A percentile compares a stretch with the other conserved stretches of the same genome.
These are phyloP conservation scores for Picathartes gymnocephalus DNA, from an alignment of 2,113 vertebrate species.

Conservation along the genomic window DNA sequence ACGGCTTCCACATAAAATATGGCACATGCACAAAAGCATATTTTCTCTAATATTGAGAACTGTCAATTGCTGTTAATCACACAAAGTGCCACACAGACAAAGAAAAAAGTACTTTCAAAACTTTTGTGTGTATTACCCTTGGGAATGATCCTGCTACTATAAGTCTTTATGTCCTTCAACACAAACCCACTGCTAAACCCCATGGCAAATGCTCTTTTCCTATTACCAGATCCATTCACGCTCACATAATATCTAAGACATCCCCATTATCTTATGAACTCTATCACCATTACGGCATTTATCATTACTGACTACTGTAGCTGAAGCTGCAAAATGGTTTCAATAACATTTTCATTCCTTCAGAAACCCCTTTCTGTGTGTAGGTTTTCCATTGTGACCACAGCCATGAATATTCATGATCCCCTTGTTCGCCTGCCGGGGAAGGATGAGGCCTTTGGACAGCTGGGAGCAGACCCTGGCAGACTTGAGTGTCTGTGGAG, in stretches of 20 bases:
- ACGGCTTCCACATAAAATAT: neutral
- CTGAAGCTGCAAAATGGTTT: slow-evolving; percentile 51
- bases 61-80: neutral
- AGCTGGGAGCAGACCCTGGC: slow-evolving; percentile 54
- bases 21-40: neutral
- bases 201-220: neutral
- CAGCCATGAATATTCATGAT: slow-evolving; percentile 76
- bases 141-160: neutral
- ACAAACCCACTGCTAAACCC: neutral
- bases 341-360: slow-evolving; percentile 40
- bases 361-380: slow-evolving; percentile 3
- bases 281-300: slow-evolving; percentile 17
- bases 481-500: slow-evolving; percentile 73
- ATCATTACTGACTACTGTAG: slow-evolving; percentile 51
- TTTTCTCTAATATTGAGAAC: neutral
- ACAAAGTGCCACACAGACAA: neutral
- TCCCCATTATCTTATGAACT: slow-evolving; percentile 30
- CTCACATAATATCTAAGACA: slow-evolving; percentile 38
- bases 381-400: slow-evolving; percentile 51
- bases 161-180: neutral
- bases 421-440: slow-evolving; percentile 58
- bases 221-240: slow-evolving; percentile 37
- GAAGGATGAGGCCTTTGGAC: slow-evolving; percentile 56
- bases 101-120: neutral
- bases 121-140: neutral